Base-by-base conservation (phyloP, 1,140 invertebrate genomes). In the Oryctes rhinoceros region DNA sequence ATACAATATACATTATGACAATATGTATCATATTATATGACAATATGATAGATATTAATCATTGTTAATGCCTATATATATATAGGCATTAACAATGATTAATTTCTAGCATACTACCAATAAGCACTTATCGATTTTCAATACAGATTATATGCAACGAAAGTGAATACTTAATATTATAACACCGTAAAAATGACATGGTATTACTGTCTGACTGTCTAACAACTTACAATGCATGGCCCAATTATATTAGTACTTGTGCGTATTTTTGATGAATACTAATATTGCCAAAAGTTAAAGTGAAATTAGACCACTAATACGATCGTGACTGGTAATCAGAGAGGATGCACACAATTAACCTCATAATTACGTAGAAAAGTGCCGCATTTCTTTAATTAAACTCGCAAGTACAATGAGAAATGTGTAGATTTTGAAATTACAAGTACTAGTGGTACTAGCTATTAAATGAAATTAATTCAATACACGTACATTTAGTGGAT, bases 251-350 rank as follows among this genome's bases (percentile, higher is more conserved):
- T 59, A 59, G 13, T 59, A 18, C 53, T 44, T 6, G 53, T n/a
- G 1, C 53, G 53, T 59, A 59, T 59, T 44, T 30, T 59, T 59
- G 53, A 59, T 59, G 53, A 59, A 59, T 59, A 59, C 53, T 59
- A 59, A 59, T 59, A 59, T 59, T n/a, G 5, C n/a, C n/a, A 59
- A 59, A 59, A 18, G 53, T 18, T 59, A 7, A 59, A 59, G 53
- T n/a, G 53, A 59, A 59, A 59, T 59, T 59, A 18, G 53, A 18
- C 3, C 53, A 59, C n/a, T 59, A 59, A 59, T 18, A 59, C 53
- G 15, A 59, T 59, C 53, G 53, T 59, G 53, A 59, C 53, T 59
- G 15, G 53, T 18, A 18, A 59, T 59, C 11, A n/a, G 18, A 59
- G 18, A 18, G 5, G 53, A 53, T 59, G 18, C n/a, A 18, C 18